Evolutionary conservation across 2,797 vertebrate species (phyloP), one percentile per base, ranked within the genome.

Genomic region (Triplophysa bombifrons): DNA sequence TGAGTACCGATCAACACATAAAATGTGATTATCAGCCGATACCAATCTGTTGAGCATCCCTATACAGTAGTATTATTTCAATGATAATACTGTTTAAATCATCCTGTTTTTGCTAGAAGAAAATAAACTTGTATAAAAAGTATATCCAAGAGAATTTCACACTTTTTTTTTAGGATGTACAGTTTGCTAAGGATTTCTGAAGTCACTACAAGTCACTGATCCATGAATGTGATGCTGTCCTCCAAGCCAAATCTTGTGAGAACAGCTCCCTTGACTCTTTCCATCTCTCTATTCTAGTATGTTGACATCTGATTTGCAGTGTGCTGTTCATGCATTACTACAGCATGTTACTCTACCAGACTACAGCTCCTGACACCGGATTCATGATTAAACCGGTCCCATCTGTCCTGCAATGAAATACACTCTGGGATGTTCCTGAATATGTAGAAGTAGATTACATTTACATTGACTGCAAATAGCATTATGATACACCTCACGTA

Each of bases 201-300:
- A 82, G 83, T 77, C 38, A 80, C 74, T 82, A 82, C 77, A 70
- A 75, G 50, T 38, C 70, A 81, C 34, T 2, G 83, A 85, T 72
- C 80, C 82, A 85, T 83, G 80, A 76, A 79, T 71, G 74, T 80
- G 69, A 74, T 56, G 46, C 50, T 66, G 56, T 68, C 55, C 65
- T 72, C 22, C 56, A 72, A 55, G 48, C 65, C 53, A 51, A 38
- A 66, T 55, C 60, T 53, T 69, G 8, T 38, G 25, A 66, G 64
- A 69, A 48, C 58, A 70, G 19, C 27, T 60, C 84, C 72, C 71
- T 58, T 53, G 34, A 79, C 17, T 19, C 46, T 79, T 86, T 79
- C 69, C 60, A 63, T 63, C 72, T 81, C 72, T 77, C 2, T n/a
- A 51, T 78, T 70, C 83, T 84, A 73, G 77, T 55, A 78, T 67